Evolutionary conservation across 2,113 vertebrate genomes (phyloP), one percentile per base, ranked within the genome.

Genomic region (Pipra filicauda): DNA sequence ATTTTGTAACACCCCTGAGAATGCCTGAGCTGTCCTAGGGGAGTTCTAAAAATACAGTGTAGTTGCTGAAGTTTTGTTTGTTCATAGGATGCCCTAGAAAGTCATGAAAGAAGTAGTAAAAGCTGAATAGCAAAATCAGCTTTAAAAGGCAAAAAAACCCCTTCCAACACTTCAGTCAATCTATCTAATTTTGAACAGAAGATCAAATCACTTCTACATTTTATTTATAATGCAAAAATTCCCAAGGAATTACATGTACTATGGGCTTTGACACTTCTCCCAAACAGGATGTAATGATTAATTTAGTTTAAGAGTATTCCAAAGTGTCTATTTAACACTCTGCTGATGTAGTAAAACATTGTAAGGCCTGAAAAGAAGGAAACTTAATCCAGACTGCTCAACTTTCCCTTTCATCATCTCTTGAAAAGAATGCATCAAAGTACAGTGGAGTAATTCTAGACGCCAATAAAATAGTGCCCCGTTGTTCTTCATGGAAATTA

Each of bases 401-500:
- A 35, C 33, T 89, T 91, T 55, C 12, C 27, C 6, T 92, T 95
- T 95, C 26, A 59, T 92, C 13, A 19, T 82, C 64, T 89, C 81
- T 89, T 90, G 77, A 83, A 81, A 96, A 96, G 35, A 55, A 70
- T 35, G 11, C 22, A 91, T 49, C 19, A 85, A 96, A 96, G 23
- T 86, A 80, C 58, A 91, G 71, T 88, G 51, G 48, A 84, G 30
- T 91, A 95, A 96, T 94, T 95, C 80, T 85, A 94, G 94, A 96
- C 94, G 73, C 80, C 75, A 92, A 85, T 95, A 97, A 97, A 98
- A 98, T 93, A 97, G 85, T 93, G 74, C 86, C 90, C 94, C 46
- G 88, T 97, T 98, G 95, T 98, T 98, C 93, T 97, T 97, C 86
- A 96, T 93, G 95, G 95, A 97, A 98, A 98, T 98, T 96, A 97